A percentile compares a stretch with the other conserved stretches of the same genome.
These are phyloP conservation scores for Hermaeophaga mercurialis DNA, from an alignment of 2,888 invertebrate species.

Conservation along the genomic window DNA sequence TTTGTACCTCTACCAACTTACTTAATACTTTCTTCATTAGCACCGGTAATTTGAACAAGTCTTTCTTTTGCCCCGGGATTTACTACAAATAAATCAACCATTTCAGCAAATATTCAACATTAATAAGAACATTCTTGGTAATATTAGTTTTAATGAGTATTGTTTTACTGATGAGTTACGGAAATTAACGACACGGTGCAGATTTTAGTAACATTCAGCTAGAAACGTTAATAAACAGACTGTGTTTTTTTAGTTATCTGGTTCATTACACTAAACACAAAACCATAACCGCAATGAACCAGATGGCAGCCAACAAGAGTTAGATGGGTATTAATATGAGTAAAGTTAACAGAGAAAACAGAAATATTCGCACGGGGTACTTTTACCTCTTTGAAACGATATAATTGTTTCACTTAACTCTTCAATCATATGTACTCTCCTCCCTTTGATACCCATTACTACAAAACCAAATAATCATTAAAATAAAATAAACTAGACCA, in stretches of 20 bases:
- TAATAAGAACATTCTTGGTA: too few relatives aligned
- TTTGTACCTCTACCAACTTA: too few relatives aligned
- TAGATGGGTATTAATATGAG: constrained; percentile 11
- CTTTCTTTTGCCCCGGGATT: constrained; percentile 94
- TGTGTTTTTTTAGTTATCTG: neutral
- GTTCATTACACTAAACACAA: neutral
- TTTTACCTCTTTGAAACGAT: constrained; percentile 98
- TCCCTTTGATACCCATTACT: constrained; percentile 99
- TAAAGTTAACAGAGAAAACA: constrained; percentile 6
- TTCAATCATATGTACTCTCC: constrained; percentile 98
- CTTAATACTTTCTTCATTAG: constrained; percentile 92
- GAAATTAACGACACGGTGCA: too few relatives aligned
- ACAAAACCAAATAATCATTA: constrained; percentile 57
- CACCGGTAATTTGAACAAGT: constrained; percentile 93
- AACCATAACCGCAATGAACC: neutral
- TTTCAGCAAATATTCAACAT: too few relatives aligned
- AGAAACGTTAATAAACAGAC: too few relatives aligned
- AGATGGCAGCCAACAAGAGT: neutral
- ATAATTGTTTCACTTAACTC: constrained; percentile 98
- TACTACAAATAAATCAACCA: constrained; percentile 78
- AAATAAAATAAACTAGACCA: neutral
- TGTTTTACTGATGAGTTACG: too few relatives aligned
- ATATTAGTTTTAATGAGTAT: too few relatives aligned
- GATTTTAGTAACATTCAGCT: too few relatives aligned
- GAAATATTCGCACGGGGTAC: constrained; percentile 13